These are phyloP conservation scores for Trididemnum clinides DNA, from an alignment of 23 tunicate genomes.

Conservation along the genomic window DNA sequence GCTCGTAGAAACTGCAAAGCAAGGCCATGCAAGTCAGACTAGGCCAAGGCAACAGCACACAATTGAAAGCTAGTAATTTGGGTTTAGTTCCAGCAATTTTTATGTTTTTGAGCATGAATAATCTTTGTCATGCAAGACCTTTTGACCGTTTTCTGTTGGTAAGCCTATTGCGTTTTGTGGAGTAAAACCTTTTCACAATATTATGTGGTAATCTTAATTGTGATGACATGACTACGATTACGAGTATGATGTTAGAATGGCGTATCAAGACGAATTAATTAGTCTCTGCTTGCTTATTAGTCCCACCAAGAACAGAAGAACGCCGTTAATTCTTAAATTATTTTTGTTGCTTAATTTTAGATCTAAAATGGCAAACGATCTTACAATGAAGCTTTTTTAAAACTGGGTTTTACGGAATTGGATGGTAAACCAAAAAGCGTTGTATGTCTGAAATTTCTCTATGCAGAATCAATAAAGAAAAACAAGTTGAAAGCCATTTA, in stretches of 20 bases:
- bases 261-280: too few relatives aligned
- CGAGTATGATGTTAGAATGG: too few relatives aligned
- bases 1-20: not conserved
- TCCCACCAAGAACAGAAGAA: too few relatives aligned
- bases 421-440: slow-evolving; percentile 42
- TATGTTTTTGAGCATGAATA: not conserved
- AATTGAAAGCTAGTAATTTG: slow-evolving; percentile 19
- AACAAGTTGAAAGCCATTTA: slow-evolving; percentile 42
- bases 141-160: too few relatives aligned
- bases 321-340: too few relatives aligned
- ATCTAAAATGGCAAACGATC: slow-evolving; percentile 12
- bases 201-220: too few relatives aligned
- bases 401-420: slow-evolving; percentile 36
- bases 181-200: too few relatives aligned
- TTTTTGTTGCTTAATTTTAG: slow-evolving; percentile 13
- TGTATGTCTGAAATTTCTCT: slow-evolving; percentile 12
- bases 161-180: too few relatives aligned
- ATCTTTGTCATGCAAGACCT: slow-evolving; percentile 1
- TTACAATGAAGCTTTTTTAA: slow-evolving; percentile 35
- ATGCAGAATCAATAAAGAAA: slow-evolving; percentile 44
- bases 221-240: too few relatives aligned
- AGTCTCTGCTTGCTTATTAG: too few relatives aligned
- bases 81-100: slow-evolving; percentile 4
- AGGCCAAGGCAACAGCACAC: not conserved
- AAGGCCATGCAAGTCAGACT: slow-evolving; percentile 12